Conservation (phyloP, 2,888 invertebrate species). For the Melanargia galathea region DNA sequence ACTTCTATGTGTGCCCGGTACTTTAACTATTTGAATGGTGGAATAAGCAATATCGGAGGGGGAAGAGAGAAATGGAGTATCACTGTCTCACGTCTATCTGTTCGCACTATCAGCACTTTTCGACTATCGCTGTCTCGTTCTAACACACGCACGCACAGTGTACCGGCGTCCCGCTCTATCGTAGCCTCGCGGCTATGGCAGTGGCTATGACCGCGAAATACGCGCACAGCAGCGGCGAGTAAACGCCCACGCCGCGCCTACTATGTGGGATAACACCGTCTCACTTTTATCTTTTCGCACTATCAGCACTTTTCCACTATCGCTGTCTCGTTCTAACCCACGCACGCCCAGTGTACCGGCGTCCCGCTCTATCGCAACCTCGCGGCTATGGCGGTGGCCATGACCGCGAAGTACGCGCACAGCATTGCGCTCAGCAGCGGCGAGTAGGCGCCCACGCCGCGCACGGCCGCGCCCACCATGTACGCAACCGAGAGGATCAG, state of each 20-base stretch:
- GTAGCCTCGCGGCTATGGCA: conserved; percentile 24
- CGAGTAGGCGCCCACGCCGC: conserved; percentile 58
- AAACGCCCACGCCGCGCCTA: too few relatives aligned
- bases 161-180: not conserved
- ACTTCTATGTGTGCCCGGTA: too few relatives aligned
- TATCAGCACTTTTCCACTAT: conserved; percentile 5
- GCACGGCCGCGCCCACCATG: conserved; percentile 74
- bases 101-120: not conserved
- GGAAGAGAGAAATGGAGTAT: not conserved
- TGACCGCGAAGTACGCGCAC: conserved; percentile 45
- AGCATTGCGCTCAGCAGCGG: conserved; percentile 40
- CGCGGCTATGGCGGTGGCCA: conserved; percentile 46
- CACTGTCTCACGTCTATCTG: not conserved
- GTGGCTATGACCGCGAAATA: conserved; percentile 42
- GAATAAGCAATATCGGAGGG: too few relatives aligned
- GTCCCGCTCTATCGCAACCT: conserved; percentile 31
- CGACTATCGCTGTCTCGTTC: not conserved
- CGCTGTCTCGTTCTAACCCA: conserved; percentile 6
- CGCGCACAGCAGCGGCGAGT: too few relatives aligned
- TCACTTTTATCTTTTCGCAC: too few relatives aligned
- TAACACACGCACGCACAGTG: not conserved
- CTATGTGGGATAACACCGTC: too few relatives aligned
- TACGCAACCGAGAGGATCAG: conserved; percentile 78
- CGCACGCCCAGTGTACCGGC: not conserved
- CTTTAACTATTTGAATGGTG: too few relatives aligned